These are phyloP conservation scores for Atrina japonica DNA, from an alignment of 2,888 invertebrate genomes.

Conservation along the genomic window DNA sequence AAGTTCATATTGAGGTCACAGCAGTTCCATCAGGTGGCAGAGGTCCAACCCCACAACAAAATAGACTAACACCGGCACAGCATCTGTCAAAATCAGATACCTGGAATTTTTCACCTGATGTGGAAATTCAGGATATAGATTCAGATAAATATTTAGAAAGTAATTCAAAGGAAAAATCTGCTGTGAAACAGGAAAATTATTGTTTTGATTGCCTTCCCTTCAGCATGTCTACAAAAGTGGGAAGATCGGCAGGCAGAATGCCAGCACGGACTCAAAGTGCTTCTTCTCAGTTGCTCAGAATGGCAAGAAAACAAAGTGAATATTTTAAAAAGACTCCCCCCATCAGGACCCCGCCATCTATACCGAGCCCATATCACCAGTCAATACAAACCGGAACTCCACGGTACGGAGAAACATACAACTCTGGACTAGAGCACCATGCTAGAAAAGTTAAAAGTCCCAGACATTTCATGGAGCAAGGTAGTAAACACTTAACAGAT, in stretches of 20 bases:
- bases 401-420: constrained; percentile 61
- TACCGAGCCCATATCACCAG: constrained; percentile 65
- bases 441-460: constrained; percentile 72
- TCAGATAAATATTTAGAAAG: constrained; percentile 21
- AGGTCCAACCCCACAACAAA: constrained; percentile 44
- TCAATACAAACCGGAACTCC: constrained; percentile 51
- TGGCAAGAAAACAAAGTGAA: constrained; percentile 61
- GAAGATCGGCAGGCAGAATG: constrained; percentile 71
- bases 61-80: constrained; percentile 44
- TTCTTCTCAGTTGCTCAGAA: constrained; percentile 64
- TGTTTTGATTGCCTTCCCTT: constrained; percentile 60
- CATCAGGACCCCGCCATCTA: constrained; percentile 74
- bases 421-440: constrained; percentile 71
- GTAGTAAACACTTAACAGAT: constrained; percentile 48
- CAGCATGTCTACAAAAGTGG: constrained; percentile 60
- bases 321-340: constrained; percentile 63
- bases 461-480: constrained; percentile 71
- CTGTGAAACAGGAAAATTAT: constrained; percentile 60
- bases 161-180: constrained; percentile 34
- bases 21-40: constrained; percentile 54
- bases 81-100: constrained; percentile 53
- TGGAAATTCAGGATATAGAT: constrained; percentile 39
- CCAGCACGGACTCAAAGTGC: constrained; percentile 59
- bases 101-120: constrained; percentile 61
- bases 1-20: constrained; percentile 61